phyloP scores from a whole-genome alignment of 2,888 invertebrate genomes.

The Ligdia adustata region DNA sequence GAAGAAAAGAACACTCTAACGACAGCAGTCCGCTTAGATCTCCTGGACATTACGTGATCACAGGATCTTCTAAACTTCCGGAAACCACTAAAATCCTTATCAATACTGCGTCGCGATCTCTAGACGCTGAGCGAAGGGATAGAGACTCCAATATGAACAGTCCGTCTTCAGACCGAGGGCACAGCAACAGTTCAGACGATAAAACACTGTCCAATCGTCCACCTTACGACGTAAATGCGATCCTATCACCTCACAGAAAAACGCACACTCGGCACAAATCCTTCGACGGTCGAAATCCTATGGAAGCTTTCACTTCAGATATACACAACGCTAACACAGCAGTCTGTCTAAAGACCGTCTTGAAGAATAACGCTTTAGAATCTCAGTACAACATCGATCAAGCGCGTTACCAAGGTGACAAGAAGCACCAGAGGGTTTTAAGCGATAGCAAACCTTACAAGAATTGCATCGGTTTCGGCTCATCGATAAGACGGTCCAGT shows the following conservation, averaged over 20 bases:
- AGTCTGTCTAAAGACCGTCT: constrained; percentile 69
- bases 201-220: constrained; percentile 73
- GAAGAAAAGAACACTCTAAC: constrained; percentile 65
- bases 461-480: constrained; percentile 53
- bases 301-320: constrained; percentile 69
- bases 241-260: constrained; percentile 74
- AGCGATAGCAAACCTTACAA: constrained; percentile 56
- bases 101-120: constrained; percentile 67
- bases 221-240: constrained; percentile 64
- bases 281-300: constrained; percentile 74
- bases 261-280: constrained; percentile 82
- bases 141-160: constrained; percentile 76
- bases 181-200: constrained; percentile 76
- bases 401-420: constrained; percentile 72
- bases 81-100: constrained; percentile 62
- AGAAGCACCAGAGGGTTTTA: constrained; percentile 58
- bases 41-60: constrained; percentile 77
- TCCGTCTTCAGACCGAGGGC: constrained; percentile 64
- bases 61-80: constrained; percentile 69
- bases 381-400: constrained; percentile 71
- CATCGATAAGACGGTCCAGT: constrained; percentile 86
- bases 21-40: constrained; percentile 75
- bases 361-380: constrained; percentile 74
- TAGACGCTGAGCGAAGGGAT: constrained; percentile 53
- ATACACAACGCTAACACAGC: constrained; percentile 61